These are phyloP conservation scores for Lagodon rhomboides DNA, from an alignment of 2,797 vertebrate genomes.

Conservation along the genomic window DNA sequence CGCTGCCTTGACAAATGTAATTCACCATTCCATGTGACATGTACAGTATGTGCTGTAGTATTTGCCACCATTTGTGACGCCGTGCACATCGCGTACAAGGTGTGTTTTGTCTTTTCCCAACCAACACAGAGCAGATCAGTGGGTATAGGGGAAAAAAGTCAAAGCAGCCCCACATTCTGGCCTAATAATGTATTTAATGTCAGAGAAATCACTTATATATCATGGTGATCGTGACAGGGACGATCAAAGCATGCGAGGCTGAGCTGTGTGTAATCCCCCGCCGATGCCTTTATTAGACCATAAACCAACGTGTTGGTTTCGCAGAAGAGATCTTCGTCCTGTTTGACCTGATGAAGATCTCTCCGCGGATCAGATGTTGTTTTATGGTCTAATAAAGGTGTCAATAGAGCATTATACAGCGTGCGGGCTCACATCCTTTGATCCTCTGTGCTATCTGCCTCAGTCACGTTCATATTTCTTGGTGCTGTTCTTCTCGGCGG, in stretches of 20 bases:
- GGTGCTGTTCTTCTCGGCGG: not conserved
- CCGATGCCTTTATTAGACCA: conserved; percentile 19
- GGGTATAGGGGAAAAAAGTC: no score
- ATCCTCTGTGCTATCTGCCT: not conserved
- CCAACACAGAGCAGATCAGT: not conserved
- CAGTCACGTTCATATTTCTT: not conserved
- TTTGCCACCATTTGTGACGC: not conserved
- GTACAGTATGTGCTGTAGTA: no score
- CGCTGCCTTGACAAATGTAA: not conserved
- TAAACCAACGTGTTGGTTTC: conserved; percentile 18
- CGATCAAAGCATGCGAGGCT: not conserved
- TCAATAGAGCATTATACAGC: conserved; percentile 18
- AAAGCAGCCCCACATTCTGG: no score
- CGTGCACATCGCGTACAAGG: no score
- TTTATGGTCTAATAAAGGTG: conserved; percentile 41
- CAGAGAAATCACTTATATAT: not conserved
- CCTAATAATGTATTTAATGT: not conserved
- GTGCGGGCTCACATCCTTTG: conserved; percentile 21
- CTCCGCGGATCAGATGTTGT: conserved; percentile 22
- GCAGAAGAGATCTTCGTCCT: conserved; percentile 10
- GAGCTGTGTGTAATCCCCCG: conserved; percentile 5
- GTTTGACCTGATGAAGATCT: conserved; percentile 32
- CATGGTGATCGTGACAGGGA: not conserved
- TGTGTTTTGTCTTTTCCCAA: not conserved
- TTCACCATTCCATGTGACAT: not conserved